Conservation (phyloP, 2,888 invertebrate species). For the Thelaira solivaga region DNA sequence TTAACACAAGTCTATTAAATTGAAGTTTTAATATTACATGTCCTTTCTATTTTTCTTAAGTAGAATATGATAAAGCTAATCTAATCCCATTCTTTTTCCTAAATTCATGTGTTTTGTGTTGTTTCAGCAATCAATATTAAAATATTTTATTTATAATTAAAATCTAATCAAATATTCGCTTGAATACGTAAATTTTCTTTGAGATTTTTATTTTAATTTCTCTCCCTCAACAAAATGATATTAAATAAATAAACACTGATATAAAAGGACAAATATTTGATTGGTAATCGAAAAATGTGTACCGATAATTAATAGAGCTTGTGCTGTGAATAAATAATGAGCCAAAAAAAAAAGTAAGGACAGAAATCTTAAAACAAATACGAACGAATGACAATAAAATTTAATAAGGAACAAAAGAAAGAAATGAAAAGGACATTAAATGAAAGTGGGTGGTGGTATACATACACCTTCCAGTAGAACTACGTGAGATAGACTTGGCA, state of each 20-base stretch:
- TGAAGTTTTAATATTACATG: too few relatives aligned
- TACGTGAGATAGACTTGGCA: conserved; percentile 17
- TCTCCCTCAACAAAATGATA: conserved; percentile 4
- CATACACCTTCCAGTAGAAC: not conserved
- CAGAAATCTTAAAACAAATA: conserved; percentile 9
- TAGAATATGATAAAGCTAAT: too few relatives aligned
- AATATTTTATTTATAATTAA: too few relatives aligned
- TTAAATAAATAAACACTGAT: conserved; percentile 62
- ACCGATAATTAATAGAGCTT: conserved; percentile 77
- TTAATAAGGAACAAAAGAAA: not conserved
- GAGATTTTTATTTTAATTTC: not conserved
- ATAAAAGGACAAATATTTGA: conserved; percentile 61
- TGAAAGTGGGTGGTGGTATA: not conserved
- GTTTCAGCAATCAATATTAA: too few relatives aligned
- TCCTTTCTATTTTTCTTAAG: too few relatives aligned
- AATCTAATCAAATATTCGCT: conserved; percentile 58
- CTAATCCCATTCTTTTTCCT: too few relatives aligned
- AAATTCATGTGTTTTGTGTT: too few relatives aligned
- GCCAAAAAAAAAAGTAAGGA: conserved; percentile 43
- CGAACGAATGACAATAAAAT: conserved; percentile 28
- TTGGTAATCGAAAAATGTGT: conserved; percentile 69
- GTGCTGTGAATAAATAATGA: conserved; percentile 75
- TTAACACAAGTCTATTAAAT: too few relatives aligned
- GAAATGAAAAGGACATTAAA: not conserved
- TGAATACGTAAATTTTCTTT: conserved; percentile 26